Evolutionary conservation across 2,888 invertebrate genomes (phyloP), one percentile per base, ranked within the genome.

Genomic region (Brachypterus glaber): DNA sequence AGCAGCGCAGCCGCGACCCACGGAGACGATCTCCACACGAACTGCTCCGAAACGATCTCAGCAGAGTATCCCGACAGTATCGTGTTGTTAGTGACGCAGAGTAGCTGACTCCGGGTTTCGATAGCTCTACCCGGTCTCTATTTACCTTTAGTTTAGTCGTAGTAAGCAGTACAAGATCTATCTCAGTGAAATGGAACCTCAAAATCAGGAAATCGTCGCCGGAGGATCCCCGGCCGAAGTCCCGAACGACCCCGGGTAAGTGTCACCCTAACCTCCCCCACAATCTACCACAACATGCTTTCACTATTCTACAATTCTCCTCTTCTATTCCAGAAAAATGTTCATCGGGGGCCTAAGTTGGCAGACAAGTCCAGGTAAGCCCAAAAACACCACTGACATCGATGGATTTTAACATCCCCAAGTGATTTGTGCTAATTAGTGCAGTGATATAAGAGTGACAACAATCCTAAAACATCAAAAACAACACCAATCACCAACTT

Each of bases 321-420:
- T 66, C 70, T 72, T 74, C 76, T 78, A 71, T 88, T 89, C 60
- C 82, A 96, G 96, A 77, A 97, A 97, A 87, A 97, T 97, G 95
- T 97, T 97, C 82, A 92, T 97, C 76, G 97, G 97, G 66, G 97
- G 97, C 66, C 83, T 97, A 68, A 95, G 95, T 77, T 97, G 96
- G 96, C 96, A 96, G 78, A 97, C 96, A 67, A 95, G 93, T 78
- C 93, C 95, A 84, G 95, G 95, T 96, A 79, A 76, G 78, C 37
- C 14, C 3, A 11, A 17, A 33, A 30, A 14, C n/a, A n/a, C n/a
- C n/a, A n/a, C n/a, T n/a, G n/a, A n/a, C n/a, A n/a, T n/a, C n/a
- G n/a, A n/a, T n/a, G n/a, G n/a, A n/a, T n/a, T n/a, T n/a, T n/a
- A n/a, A n/a, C n/a, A n/a, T n/a, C n/a, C n/a, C n/a, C n/a, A n/a